Evolutionary conservation across 2,797 vertebrate species (phyloP), one percentile per base, ranked within the genome.

Genomic region (Aeoliscus strigatus): DNA sequence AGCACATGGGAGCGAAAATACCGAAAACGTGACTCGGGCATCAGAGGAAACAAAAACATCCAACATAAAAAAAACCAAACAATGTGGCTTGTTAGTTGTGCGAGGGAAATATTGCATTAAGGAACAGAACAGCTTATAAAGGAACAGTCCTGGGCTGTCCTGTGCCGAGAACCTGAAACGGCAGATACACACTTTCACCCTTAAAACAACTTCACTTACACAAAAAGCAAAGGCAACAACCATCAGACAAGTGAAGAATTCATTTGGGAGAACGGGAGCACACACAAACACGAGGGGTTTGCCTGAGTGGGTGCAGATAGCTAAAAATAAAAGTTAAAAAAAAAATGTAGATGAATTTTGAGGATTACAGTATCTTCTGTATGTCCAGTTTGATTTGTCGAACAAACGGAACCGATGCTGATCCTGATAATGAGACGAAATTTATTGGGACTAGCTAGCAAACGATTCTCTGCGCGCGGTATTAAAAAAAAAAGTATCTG

Each of bases 1-100:
- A 50, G 56, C 32, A 80, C 40, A 73, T 56, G 66, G 66, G 72
- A 77, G 75, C 54, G 75, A 65, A 67, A 69, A 69, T 58, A 66
- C 60, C 60, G 45, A 69, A 78, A 73, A 71, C 38, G 58, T 60
- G 49, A 67, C 29, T 45, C 39, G 27, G 29, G 66, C 51, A 60
- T 64, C 27, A 11, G 30, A 56, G 35, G 33, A 39, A 35, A 23
- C 39, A 17, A 15, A 30, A 8, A 15, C 58, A 59, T 55, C 21
- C 58, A 53, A 58, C 65, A 63, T 60, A 32, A 71, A 64, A 56
- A 60, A n/a, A n/a, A n/a, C n/a, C n/a, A n/a, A n/a, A n/a, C n/a
- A n/a, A n/a, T n/a, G n/a, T 45, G 38, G 59, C 50, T 49, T 32
- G 66, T 81, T 82, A 80, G 75, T 78, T 14, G 25, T 49, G 49